Conservation (phyloP, 2,113 vertebrate genomes). For the Setophaga petechia region DNA sequence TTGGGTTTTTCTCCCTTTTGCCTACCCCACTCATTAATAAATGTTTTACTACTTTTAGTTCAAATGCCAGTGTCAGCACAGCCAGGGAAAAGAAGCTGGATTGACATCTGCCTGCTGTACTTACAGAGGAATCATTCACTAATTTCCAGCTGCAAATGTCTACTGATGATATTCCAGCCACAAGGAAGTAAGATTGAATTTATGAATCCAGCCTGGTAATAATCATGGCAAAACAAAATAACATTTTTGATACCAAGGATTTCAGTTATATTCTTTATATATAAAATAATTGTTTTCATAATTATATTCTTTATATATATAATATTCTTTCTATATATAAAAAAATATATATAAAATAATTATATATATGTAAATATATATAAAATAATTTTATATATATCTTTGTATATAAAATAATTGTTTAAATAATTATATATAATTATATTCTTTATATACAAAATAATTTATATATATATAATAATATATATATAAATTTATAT, state of each 20-base stretch:
- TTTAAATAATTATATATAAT: no score
- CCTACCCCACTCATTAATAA: conserved; percentile 11
- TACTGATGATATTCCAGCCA: not conserved
- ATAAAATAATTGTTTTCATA: not conserved
- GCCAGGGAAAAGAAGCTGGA: not conserved
- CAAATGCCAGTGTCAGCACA: not conserved
- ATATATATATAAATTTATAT: no score
- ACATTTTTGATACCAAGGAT: not conserved
- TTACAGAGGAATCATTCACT: not conserved
- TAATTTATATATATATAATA: no score
- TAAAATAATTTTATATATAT: no score
- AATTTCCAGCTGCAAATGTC: conserved; percentile 15
- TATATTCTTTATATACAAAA: no score
- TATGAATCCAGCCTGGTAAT: not conserved
- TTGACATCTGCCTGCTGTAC: not conserved
- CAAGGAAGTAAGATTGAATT: not conserved
- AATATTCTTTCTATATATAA: no score
- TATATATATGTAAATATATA: no score
- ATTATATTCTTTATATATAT: not conserved
- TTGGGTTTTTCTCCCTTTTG: not conserved
- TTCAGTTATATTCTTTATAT: not conserved
- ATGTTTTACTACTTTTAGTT: conserved; percentile 1
- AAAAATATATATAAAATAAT: not conserved
- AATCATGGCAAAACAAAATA: not conserved
- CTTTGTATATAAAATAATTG: no score